These are phyloP conservation scores for Lucifuga dentata DNA, from an alignment of 2,113 vertebrate genomes.

Conservation along the genomic window DNA sequence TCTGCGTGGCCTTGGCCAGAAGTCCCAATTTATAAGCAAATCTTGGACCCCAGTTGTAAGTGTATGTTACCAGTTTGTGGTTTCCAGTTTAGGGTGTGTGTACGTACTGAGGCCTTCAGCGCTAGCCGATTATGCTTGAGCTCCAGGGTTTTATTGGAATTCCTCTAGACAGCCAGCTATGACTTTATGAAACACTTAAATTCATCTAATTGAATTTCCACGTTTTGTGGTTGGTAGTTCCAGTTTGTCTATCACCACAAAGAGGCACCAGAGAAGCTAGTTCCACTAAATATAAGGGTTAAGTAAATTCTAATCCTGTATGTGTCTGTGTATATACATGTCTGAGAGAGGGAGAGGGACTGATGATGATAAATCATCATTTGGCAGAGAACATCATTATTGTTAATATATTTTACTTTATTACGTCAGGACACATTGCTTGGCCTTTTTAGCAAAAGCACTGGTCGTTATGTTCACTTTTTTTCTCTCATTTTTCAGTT, in stretches of 20 bases:
- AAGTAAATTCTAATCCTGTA: constrained; percentile 57
- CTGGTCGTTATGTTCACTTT: not conserved
- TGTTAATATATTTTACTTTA: not conserved
- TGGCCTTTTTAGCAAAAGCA: not conserved
- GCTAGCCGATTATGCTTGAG: constrained; percentile 60
- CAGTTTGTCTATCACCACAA: constrained; percentile 72
- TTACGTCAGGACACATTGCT: not conserved
- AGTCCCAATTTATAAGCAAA: constrained; percentile 57
- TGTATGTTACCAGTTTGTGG: constrained; percentile 67
- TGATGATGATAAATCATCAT: not conserved
- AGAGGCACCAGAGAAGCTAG: constrained; percentile 70
- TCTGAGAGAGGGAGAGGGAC: constrained; percentile 1
- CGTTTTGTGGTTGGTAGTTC: constrained; percentile 78
- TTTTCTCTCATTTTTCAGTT: constrained; percentile 12
- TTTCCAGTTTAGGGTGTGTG: constrained; percentile 67
- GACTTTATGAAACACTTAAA: constrained; percentile 87
- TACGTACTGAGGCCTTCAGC: constrained; percentile 57
- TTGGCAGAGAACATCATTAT: too few species aligned
- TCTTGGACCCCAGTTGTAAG: constrained; percentile 67
- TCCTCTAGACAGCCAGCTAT: constrained; percentile 84
- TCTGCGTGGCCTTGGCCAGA: constrained; percentile 24
- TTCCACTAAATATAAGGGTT: constrained; percentile 62
- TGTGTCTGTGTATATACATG: constrained; percentile 20
- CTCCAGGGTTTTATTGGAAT: constrained; percentile 81
- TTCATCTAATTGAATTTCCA: constrained; percentile 87